A percentile compares a stretch with the other conserved stretches of the same genome.
Evolutionary conservation across 2,797 vertebrate genomes (phyloP).

Genomic region (Enteromius radiatus): DNA sequence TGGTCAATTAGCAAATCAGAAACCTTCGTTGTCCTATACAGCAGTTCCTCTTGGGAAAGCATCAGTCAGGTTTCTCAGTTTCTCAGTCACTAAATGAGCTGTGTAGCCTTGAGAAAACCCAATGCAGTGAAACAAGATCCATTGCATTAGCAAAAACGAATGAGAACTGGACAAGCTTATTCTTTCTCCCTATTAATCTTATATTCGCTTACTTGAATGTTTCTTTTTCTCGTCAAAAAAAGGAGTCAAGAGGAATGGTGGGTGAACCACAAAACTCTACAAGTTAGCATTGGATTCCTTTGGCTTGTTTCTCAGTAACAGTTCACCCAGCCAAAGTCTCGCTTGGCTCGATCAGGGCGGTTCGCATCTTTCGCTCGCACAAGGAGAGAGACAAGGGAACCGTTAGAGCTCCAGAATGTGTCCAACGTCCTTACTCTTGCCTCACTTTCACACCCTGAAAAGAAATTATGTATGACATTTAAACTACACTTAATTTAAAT

Average conservation of each 20-base stretch:
- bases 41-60: slow-evolving; percentile 13
- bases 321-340: slow-evolving; percentile 26
- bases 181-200: slow-evolving; percentile 45
- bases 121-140: slow-evolving; percentile 40
- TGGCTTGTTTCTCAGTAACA: slow-evolving; percentile 35
- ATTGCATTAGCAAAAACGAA: slow-evolving; percentile 35
- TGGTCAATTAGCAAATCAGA: slow-evolving; percentile 10
- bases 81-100: slow-evolving; percentile 43
- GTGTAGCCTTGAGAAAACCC: slow-evolving; percentile 44
- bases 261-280: slow-evolving; percentile 32
- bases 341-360: slow-evolving; percentile 20
- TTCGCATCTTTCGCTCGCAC: slow-evolving; percentile 32
- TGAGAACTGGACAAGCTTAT: slow-evolving; percentile 35
- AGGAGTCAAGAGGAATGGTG: slow-evolving; percentile 34
- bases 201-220: slow-evolving; percentile 44
- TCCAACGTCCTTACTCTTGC: slow-evolving; percentile 24
- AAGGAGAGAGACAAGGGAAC: slow-evolving; percentile 21
- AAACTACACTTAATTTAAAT: background rate
- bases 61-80: slow-evolving; percentile 27
- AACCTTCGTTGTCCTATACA: slow-evolving; percentile 9
- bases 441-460: slow-evolving; percentile 27
- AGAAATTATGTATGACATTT: slow-evolving; percentile 18
- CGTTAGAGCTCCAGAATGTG: slow-evolving; percentile 11
- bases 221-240: slow-evolving; percentile 41
- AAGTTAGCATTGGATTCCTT: slow-evolving; percentile 39